Base-by-base conservation (phyloP, 2,113 vertebrate genomes). In the Sitta europaea region DNA sequence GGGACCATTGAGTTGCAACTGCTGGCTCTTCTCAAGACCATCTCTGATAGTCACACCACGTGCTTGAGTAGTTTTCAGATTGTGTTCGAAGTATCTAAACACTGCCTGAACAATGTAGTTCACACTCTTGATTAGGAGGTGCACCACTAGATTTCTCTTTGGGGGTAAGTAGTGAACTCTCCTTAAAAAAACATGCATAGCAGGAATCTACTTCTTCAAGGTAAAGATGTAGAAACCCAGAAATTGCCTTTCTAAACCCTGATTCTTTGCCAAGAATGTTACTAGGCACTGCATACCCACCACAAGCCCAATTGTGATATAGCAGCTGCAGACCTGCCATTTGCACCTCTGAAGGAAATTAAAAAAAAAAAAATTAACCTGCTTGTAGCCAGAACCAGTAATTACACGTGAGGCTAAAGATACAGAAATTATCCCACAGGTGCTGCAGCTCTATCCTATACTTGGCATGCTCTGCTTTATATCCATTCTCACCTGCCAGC, bases 251-350 rank as follows among this genome's bases (percentile, higher is more conserved):
- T 36, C 25, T 33, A 62, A 89, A 57, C 47, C 21, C 50, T 27
- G 6, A 38, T 45, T 72, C 31, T 76, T 75, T 31, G 24, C 28
- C 57, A 29, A 80, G 22, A 23, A 19, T 5, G 14, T 43, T 59
- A n/a, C 35, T n/a, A 51, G 29, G 59, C 33, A 17, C 50, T 50
- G 33, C 40, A 12, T 53, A 62, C 16, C 40, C 36, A 58, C 38
- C 48, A 50, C 12, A 27, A 84, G 28, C 29, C 14, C 35, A 93
- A 22, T 21, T 12, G 19, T 5, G 0, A 31, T 11, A 7, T 0
- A 73, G 40, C 55, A 51, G 28, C 59, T 70, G 61, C 23, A 59
- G 68, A 59, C 22, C 50, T 43, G 12, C 6, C 6, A 21, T 74
- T 50, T 58, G 70, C 14, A 24, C 5, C 2, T 2, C 42, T 67